Percentiles rank a stretch among this genome's conserved stretches.
Conservation (phyloP, 2,888 invertebrate species). For the Trachelus stipa region DNA sequence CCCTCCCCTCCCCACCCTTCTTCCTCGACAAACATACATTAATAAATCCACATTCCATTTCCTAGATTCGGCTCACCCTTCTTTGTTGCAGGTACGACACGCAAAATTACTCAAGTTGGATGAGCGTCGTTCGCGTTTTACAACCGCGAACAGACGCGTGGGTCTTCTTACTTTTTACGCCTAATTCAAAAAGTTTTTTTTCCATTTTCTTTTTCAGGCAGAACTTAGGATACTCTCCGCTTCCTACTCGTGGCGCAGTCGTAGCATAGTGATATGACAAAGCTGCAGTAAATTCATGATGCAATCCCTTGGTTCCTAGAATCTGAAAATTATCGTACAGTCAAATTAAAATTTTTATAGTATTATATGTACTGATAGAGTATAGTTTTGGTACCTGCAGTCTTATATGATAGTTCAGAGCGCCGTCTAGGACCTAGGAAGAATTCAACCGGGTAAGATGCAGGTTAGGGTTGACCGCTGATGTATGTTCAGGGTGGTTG, state of each 20-base stretch:
- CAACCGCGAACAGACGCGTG: conserved; percentile 7
- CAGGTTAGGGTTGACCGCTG: conserved; percentile 9
- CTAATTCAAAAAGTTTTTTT: conserved; percentile 23
- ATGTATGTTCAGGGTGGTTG: background rate
- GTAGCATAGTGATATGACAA: background rate
- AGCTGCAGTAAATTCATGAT: background rate
- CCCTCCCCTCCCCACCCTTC: background rate
- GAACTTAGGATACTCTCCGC: background rate
- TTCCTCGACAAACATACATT: background rate
- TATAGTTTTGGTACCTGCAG: background rate
- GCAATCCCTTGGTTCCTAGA: no score
- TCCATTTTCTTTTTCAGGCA: background rate
- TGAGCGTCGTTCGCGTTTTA: conserved; percentile 25
- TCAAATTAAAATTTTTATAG: no score
- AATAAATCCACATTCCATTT: conserved; percentile 6
- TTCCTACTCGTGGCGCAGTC: background rate
- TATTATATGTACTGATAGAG: no score
- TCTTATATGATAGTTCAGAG: background rate
- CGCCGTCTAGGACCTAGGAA: background rate
- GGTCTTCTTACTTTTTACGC: conserved; percentile 17
- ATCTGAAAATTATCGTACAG: background rate
- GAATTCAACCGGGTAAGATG: background rate
- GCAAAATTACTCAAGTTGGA: conserved; percentile 23
- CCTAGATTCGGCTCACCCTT: background rate
- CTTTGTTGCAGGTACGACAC: background rate